These are phyloP conservation scores for Eublepharis macularius DNA, from an alignment of 2,113 vertebrate genomes.

Conservation along the genomic window DNA sequence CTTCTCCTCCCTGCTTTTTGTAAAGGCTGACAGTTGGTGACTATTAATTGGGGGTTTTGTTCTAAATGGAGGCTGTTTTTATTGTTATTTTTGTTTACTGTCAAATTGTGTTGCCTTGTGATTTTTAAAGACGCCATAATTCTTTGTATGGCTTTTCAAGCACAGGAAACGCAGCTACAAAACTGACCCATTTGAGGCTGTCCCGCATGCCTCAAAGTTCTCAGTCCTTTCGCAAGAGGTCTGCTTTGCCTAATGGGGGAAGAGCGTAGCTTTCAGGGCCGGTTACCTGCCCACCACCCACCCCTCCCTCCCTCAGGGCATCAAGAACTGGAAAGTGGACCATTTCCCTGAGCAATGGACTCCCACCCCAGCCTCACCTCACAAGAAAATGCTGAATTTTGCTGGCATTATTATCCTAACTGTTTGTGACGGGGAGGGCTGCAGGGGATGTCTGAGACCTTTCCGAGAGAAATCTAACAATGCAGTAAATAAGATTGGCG, in stretches of 20 bases:
- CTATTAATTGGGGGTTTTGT: no score
- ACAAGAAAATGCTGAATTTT: accelerated
- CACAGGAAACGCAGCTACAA: no score
- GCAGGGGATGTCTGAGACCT: not conserved
- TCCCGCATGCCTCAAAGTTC: no score
- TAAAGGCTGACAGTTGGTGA: no score
- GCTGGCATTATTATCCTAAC: accelerated
- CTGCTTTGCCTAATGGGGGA: not conserved
- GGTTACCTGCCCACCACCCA: not conserved
- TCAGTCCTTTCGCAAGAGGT: no score
- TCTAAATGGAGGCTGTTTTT: no score
- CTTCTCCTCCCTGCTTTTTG: no score
- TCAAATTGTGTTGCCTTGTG: no score
- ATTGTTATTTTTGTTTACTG: no score
- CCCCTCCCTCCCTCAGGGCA: not conserved
- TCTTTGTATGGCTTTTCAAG: no score
- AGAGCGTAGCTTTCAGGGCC: not conserved
- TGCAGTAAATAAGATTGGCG: accelerated
- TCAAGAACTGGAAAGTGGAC: not conserved
- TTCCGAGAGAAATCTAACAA: not conserved
- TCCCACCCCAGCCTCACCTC: not conserved
- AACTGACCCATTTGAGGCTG: no score
- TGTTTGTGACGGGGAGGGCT: not conserved
- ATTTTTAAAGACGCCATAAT: no score
- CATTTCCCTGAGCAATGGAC: not conserved